Base-by-base conservation (phyloP, 2,797 vertebrate genomes). In the Pseudomugil gertrudae region DNA sequence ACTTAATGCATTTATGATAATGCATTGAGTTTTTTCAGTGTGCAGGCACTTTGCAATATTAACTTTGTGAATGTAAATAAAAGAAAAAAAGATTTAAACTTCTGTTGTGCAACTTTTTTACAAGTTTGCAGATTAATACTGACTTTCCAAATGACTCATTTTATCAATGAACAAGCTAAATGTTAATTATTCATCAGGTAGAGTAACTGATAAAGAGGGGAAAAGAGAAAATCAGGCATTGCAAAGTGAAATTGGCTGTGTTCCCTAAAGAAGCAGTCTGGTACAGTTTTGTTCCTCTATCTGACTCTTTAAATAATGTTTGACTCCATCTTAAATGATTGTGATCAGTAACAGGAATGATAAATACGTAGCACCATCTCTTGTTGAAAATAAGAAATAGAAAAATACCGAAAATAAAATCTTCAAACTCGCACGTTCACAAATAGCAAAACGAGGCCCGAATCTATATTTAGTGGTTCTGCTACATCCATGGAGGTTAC, bases 361-460 rank as follows among this genome's bases (percentile, higher is more conserved):
- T 97, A 97, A 95, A 94, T 95, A 95, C 91, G 95, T 98, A 99
- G 98, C 98, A 99, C 98, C 97, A 96, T 96, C 92, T 92, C 82
- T 92, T 90, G 87, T 92, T 86, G 82, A 93, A 91, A 91, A 87
- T 82, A 92, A 91, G 92, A 86, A 94, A 92, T 86, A 87, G 90
- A 83, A 94, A 90, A 92, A 91, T 79, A 76, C 69, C 32, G 52
- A 83, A 81, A 86, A 79, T 60, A 92, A 90, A 81, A 83, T 69
- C 78, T 47, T 84, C 48, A 87, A 82, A 80, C 79, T 87, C 86
- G 80, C 36, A 89, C 84, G 85, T 86, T 89, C 88, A 87, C 21
- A 86, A 88, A 76, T 45, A 88, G 83, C 88, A 87, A 43, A 43
- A 6, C n/a, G 84, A 79, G 63, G 74, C 84, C 75, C 79, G 81